Base-by-base conservation (phyloP, 2,113 vertebrate genomes). In the Erythrocebus patas region DNA sequence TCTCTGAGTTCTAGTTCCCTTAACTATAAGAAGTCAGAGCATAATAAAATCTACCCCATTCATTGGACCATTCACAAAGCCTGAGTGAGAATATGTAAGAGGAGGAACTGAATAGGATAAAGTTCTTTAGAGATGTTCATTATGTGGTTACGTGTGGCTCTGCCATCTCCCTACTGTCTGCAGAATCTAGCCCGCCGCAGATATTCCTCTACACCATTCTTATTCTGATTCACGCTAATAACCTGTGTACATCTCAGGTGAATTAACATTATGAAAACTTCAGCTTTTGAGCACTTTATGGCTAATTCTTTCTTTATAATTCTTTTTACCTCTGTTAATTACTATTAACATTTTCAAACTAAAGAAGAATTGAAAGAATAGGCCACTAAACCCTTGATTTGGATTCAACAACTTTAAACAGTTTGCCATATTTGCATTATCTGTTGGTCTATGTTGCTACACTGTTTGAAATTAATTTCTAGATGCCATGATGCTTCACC, bases 271-370 rank as follows among this genome's bases (percentile, higher is more conserved):
- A 12, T 52, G 32, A 88, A 83, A 72, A 80, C 18, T 55, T 68
- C 38, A 86, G 25, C 17, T 91, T 64, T 89, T 93, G 48, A 3
- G 32, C 8, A 23, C 38, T 76, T 89, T 82, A n/a, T 57, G 48
- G 23, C 22, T 76, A 89, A 81, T 84, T 97, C 22, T 68, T 95
- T 73, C 16, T 95, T 95, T 55, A 57, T 72, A 12, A 66, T 81
- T 83, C 73, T 82, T 57, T 59, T 59, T 55, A 25, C 43, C 43
- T 78, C 75, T 32, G 22, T 85, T 73, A 76, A 38, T 92, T 68
- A 81, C n/a, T 12, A 92, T 45, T 57, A 94, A 97, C 82, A 78
- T 8, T 32, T 40, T 95, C 55, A 96, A 91, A 91, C n/a, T 78
- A 76, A 93, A 91, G 18, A 76, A 73, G 59, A 57, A 4, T 17